These are phyloP conservation scores for Muscina levida DNA, from an alignment of 2,888 invertebrate genomes.

Conservation along the genomic window DNA sequence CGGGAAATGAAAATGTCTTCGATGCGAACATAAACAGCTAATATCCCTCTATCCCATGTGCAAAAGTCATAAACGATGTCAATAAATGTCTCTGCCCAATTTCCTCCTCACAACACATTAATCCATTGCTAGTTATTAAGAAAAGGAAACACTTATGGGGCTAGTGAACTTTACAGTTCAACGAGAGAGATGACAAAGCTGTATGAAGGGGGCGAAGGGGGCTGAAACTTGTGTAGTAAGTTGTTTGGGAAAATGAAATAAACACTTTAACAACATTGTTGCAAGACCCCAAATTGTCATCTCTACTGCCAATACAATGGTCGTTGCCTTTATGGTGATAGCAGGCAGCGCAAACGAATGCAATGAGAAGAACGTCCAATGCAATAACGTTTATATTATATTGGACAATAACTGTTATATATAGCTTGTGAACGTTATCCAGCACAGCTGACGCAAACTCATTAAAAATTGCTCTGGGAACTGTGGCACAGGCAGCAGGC, in stretches of 20 bases:
- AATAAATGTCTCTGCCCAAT: background rate
- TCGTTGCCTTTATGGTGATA: no score
- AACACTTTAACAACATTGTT: constrained; percentile 20
- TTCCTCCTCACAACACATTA: background rate
- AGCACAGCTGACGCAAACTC: constrained; percentile 5
- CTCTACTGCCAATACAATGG: constrained; percentile 8
- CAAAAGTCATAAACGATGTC: constrained; percentile 3
- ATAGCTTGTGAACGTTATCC: background rate
- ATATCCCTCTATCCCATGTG: background rate
- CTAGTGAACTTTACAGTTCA: background rate
- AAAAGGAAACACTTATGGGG: constrained; percentile 13
- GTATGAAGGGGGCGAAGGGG: background rate
- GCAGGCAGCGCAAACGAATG: no score
- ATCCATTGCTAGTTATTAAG: constrained; percentile 16
- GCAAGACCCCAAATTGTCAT: background rate
- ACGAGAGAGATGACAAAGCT: background rate
- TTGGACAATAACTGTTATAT: no score
- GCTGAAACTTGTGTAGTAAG: background rate
- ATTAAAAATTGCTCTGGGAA: background rate
- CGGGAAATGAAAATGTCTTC: constrained; percentile 8
- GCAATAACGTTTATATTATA: no score
- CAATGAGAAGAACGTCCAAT: no score
- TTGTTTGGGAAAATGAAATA: background rate
- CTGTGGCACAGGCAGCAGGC: background rate
- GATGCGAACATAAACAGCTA: background rate